phyloP scores from a whole-genome alignment of 2,797 vertebrate genomes.

The Sorex maritimensis region DNA sequence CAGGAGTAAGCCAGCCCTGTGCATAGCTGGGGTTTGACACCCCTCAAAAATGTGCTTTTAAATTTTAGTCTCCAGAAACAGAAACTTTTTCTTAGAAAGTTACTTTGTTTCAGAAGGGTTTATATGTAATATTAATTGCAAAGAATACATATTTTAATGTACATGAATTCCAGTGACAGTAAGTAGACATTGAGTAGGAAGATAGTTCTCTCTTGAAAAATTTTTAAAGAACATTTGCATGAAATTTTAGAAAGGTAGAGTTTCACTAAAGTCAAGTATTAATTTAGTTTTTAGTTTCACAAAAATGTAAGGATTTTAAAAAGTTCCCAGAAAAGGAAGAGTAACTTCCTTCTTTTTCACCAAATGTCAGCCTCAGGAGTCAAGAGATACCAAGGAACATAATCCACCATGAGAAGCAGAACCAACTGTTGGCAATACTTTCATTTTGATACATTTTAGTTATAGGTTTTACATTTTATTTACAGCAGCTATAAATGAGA shows the following conservation, averaged over 20 bases:
- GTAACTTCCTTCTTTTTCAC: background rate
- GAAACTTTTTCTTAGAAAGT: slow-evolving; percentile 38
- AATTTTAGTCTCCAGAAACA: slow-evolving; percentile 37
- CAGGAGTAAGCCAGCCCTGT: too few relatives aligned
- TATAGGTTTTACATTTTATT: slow-evolving; percentile 48
- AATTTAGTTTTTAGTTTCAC: slow-evolving; percentile 26
- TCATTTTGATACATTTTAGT: slow-evolving; percentile 14
- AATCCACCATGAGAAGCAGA: background rate
- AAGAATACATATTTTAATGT: slow-evolving; percentile 55
- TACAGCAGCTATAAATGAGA: slow-evolving; percentile 8
- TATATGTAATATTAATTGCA: slow-evolving; percentile 41
- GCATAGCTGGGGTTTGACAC: too few relatives aligned
- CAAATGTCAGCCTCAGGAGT: background rate
- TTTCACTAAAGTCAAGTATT: background rate
- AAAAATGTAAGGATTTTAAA: background rate
- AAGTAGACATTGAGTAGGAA: background rate
- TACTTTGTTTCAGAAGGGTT: slow-evolving; percentile 43
- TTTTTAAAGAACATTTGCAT: background rate
- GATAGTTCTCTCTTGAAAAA: background rate
- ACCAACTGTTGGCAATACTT: background rate
- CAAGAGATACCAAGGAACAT: background rate
- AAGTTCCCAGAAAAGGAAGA: background rate
- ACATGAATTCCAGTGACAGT: background rate
- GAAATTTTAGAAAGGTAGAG: background rate
- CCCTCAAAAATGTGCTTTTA: slow-evolving; percentile 36